Evolutionary conservation across 92 coral and sea anemone species (phyloP).

Genomic region (Paragorgia papillata): DNA sequence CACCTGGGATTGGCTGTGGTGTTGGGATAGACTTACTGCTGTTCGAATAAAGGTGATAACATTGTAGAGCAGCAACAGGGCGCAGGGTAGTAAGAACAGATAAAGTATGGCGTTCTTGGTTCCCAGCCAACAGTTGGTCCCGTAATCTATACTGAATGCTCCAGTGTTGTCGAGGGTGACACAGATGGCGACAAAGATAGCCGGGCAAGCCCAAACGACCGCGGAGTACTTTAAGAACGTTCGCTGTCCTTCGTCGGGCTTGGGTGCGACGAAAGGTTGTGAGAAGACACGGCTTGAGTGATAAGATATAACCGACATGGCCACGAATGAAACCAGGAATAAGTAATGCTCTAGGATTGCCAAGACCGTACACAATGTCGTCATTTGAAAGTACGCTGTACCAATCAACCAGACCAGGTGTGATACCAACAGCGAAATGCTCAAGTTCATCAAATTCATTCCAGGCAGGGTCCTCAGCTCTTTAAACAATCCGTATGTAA

Average conservation of each 20-base stretch:
- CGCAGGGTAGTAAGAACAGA: constrained; percentile 59
- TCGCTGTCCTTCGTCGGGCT: neutral
- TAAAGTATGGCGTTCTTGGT: constrained; percentile 34
- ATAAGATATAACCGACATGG: constrained; percentile 52
- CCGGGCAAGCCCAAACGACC: constrained; percentile 66
- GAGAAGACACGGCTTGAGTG: constrained; percentile 45
- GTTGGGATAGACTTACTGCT: neutral
- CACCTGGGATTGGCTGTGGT: neutral
- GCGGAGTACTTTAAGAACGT: constrained; percentile 43
- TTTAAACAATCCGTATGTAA: constrained; percentile 37
- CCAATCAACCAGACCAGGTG: neutral
- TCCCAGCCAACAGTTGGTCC: constrained; percentile 68
- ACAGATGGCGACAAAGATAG: constrained; percentile 50
- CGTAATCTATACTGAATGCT: constrained; percentile 60
- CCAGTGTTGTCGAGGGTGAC: constrained; percentile 63
- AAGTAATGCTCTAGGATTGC: constrained; percentile 44
- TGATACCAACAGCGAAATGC: neutral
- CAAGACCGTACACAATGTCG: neutral
- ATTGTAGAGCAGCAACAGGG: constrained; percentile 46
- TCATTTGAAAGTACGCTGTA: neutral
- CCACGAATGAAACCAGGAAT: constrained; percentile 10
- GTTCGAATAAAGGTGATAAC: constrained; percentile 50
- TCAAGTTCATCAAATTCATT: constrained; percentile 32
- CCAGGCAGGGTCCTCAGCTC: constrained; percentile 55
- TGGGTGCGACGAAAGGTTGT: neutral